Evolutionary conservation across 2,113 vertebrate genomes (phyloP), one percentile per base, ranked within the genome.

Genomic region (Carassius auratus): DNA sequence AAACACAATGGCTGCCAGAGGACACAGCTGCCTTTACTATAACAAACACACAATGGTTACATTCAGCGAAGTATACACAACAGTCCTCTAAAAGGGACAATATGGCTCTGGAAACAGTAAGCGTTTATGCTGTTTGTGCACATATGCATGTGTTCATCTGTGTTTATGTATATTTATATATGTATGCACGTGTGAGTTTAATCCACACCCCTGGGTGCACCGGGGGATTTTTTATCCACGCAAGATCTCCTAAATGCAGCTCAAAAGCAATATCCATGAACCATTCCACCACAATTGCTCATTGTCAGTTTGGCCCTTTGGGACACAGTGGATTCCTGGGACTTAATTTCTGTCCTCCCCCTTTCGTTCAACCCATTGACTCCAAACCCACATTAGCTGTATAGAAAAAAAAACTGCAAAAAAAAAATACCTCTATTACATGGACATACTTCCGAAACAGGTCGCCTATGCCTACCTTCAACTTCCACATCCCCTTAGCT

Each of bases 231-330:
- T 89, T 94, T 93, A 92, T 93, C 92, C 90, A 91, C 5, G 90
- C 42, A 45, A 89, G 88, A 94, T 92, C 92, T 94, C 42, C 42
- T 9, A 45, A 45, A 45, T 45, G 42, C 42, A 45, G 42, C 91
- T 91, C 89, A 92, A 94, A 95, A 92, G 91, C 89, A 93, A 93
- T 91, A 91, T 89, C 91, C 90, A 87, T 75, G 86, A 90, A 83
- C 86, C 84, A 93, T 92, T 93, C 92, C 92, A 92, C 89, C 91
- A 94, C 92, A 93, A 93, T 90, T 80, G 84, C 85, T 86, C 84
- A 90, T 89, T 90, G 90, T 89, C 83, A 61, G 81, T 75, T 81
- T 19, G 26, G 69, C 81, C 91, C 91, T 80, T 33, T 77, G 89
- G 90, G 91, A 93, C 89, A 90, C 79, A 0, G 1, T 10, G 21